Base-by-base conservation (phyloP, 92 coral and sea anemone genomes). In the Siderastrea radians region DNA sequence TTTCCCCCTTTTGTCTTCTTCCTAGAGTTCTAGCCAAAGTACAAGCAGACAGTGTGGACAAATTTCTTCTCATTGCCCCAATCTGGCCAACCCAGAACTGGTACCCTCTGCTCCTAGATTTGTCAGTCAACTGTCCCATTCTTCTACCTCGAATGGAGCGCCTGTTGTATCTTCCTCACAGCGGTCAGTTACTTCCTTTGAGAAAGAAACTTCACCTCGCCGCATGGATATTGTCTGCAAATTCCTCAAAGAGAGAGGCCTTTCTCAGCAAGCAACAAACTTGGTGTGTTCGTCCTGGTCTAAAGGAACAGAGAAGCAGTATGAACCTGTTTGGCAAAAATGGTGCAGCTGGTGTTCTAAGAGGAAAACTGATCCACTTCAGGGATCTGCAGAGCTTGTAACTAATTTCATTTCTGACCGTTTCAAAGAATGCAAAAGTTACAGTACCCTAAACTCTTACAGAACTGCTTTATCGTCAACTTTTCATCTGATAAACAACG, bases 1-100 rank as follows among this genome's bases (percentile, higher is more conserved):
- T n/a, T n/a, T n/a, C n/a, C n/a, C 93, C 90, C 43, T 90, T 90
- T 61, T 78, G 90, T n/a, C 68, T 90, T 50, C 50, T 90, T 19
- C 44, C 91, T 44, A 75, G 78, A 62, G 91, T 80, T 13, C 50
- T 90, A 16, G 16, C 74, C 47, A 86, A 90, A 67, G 44, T 90
- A 38, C 91, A 49, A 13, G 46, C 66, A n/a, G 90, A 85, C 71
- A n/a, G n/a, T n/a, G 38, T 62, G 2, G 90, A 74, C 6, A 4
- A 55, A 52, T 79, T 90, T 17, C 72, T 84, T n/a, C 64, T 90
- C 7, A 77, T 89, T 48, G 90, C 85, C 61, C 92, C 89, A 17
- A 60, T 43, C 45, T 65, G 89, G 89, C 49, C 88, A n/a, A 88
- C 90, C 6, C 91, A 88, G 50, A n/a, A 16, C 4, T 89, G 92